These are phyloP conservation scores for Parasteatoda lunata DNA, from an alignment of 2,888 invertebrate genomes.

Conservation along the genomic window DNA sequence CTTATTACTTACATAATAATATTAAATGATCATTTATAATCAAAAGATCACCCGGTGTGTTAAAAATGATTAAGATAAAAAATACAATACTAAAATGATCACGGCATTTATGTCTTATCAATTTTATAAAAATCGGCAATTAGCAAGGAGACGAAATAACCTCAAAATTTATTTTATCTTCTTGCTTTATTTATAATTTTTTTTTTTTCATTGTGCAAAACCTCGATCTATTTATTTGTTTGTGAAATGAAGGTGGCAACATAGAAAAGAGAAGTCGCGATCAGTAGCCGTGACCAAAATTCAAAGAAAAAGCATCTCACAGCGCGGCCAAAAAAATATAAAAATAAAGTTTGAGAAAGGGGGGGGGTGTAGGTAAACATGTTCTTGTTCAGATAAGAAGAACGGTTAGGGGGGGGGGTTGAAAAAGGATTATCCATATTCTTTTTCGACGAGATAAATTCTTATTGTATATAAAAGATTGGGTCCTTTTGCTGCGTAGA, in stretches of 20 bases:
- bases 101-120: too few relatives aligned
- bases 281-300: constrained; percentile 51
- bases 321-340: constrained; percentile 6
- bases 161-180: constrained; percentile 22
- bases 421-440: background rate
- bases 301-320: constrained; percentile 11
- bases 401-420: background rate
- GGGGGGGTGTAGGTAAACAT: too few relatives aligned
- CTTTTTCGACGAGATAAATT: background rate
- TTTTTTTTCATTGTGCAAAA: constrained; percentile 26
- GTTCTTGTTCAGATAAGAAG: background rate
- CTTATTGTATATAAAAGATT: constrained; percentile 33
- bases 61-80: too few relatives aligned
- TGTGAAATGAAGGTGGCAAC: constrained; percentile 50
- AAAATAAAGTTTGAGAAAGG: background rate
- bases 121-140: too few relatives aligned
- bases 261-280: constrained; percentile 31
- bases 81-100: too few relatives aligned
- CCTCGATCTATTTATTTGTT: constrained; percentile 62
- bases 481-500: constrained; percentile 17
- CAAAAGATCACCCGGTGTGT: too few relatives aligned
- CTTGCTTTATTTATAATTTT: constrained; percentile 7
- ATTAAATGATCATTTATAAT: too few relatives aligned
- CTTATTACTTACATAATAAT: too few relatives aligned
- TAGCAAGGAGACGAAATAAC: background rate